Evolutionary conservation across 2,888 invertebrate genomes (phyloP).

Genomic region (Harpagoxenus sublaevis): DNA sequence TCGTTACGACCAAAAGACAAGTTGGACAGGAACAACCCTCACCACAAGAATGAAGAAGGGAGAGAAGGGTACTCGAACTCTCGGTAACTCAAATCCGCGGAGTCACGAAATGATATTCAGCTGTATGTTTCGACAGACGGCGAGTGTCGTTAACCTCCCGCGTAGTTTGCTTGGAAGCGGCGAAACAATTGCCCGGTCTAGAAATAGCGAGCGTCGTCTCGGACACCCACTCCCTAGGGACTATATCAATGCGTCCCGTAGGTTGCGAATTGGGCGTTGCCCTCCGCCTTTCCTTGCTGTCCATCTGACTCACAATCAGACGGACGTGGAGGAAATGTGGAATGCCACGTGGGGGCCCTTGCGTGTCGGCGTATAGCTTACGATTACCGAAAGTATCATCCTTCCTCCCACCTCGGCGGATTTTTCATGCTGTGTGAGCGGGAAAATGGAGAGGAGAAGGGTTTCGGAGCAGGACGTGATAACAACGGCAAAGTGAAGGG

Average conservation of each 20-base stretch:
- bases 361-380: constrained; percentile 20
- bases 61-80: constrained; percentile 58
- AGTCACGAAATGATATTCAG: constrained; percentile 82
- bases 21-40: not conserved
- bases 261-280: constrained; percentile 83
- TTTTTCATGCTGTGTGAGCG: constrained; percentile 45
- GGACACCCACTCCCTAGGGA: constrained; percentile 69
- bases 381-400: constrained; percentile 46
- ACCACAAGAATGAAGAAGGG: not conserved
- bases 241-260: constrained; percentile 74
- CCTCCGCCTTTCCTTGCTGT: constrained; percentile 65
- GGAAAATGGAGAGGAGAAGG: constrained; percentile 19
- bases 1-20: constrained; percentile 20
- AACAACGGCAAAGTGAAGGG: not conserved
- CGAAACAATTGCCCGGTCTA: constrained; percentile 81
- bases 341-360: constrained; percentile 70
- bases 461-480: not conserved
- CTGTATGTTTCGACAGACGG: constrained; percentile 82
- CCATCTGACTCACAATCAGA: constrained; percentile 34
- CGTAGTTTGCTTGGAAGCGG: constrained; percentile 71
- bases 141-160: constrained; percentile 84
- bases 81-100: constrained; percentile 69
- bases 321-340: constrained; percentile 53
- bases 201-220: constrained; percentile 61
- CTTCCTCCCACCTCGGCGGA: constrained; percentile 57